Percentiles rank a stretch among this genome's conserved stretches.
These are phyloP conservation scores for Drosophila prolongata DNA, from an alignment of 2,888 invertebrate species.

Conservation along the genomic window DNA sequence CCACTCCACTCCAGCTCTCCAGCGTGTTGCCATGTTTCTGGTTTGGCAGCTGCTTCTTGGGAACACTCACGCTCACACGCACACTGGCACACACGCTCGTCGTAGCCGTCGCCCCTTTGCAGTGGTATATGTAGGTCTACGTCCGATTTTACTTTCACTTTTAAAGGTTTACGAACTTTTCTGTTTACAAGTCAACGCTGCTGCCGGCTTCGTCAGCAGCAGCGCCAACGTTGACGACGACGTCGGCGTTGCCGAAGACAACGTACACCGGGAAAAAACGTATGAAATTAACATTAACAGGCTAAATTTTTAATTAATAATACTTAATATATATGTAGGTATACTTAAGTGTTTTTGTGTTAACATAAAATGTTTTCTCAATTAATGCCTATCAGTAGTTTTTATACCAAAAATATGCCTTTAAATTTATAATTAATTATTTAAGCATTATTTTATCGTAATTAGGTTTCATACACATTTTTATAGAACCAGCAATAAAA, in stretches of 20 bases:
- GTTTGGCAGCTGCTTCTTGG: slow-evolving; percentile 72
- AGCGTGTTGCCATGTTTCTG: slow-evolving; percentile 58
- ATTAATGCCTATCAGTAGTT: too few relatives aligned
- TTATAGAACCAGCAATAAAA: too few relatives aligned
- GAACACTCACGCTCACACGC: slow-evolving; percentile 26
- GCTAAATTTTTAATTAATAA: too few relatives aligned
- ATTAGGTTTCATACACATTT: too few relatives aligned
- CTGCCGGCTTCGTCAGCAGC: slow-evolving; percentile 17
- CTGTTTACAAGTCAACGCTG: slow-evolving; percentile 80
- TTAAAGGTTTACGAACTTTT: slow-evolving; percentile 85
- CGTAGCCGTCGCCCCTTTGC: slow-evolving; percentile 52
- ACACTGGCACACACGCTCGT: slow-evolving; percentile 18
- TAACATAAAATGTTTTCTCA: too few relatives aligned
- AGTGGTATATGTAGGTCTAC: slow-evolving; percentile 84
- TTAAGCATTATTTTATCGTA: too few relatives aligned
- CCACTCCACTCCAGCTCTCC: background rate
- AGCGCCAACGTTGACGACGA: slow-evolving; percentile 16
- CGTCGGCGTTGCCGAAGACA: slow-evolving; percentile 30
- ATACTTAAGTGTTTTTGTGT: too few relatives aligned
- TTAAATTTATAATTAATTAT: too few relatives aligned
- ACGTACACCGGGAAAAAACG: slow-evolving; percentile 9
- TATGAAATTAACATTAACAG: too few relatives aligned
- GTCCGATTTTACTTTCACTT: slow-evolving; percentile 85
- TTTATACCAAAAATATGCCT: too few relatives aligned
- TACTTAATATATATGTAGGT: too few relatives aligned